phyloP scores from a whole-genome alignment of 2,797 vertebrate species.

The Hirundo rustica region DNA sequence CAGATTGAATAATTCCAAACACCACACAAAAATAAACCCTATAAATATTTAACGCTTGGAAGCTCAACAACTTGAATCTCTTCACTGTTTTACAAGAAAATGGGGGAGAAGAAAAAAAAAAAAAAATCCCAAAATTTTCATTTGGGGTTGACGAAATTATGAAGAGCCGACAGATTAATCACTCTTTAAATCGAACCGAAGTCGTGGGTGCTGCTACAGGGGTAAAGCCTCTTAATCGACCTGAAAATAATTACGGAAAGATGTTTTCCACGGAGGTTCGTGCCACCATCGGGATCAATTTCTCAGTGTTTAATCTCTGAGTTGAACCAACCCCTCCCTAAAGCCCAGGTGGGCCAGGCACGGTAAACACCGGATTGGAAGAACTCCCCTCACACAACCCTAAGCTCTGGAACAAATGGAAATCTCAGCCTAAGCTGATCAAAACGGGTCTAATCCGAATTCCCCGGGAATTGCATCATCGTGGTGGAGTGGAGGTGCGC shows the following conservation, averaged over 20 bases:
- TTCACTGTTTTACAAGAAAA: background rate
- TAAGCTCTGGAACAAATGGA: background rate
- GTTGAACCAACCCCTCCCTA: constrained; percentile 60
- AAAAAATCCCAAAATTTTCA: background rate
- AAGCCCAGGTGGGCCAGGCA: constrained; percentile 51
- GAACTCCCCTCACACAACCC: background rate
- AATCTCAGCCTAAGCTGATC: background rate
- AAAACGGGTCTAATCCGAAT: background rate
- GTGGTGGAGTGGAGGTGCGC: background rate
- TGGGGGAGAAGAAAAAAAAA: background rate
- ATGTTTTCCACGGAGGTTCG: constrained; percentile 60
- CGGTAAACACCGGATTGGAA: background rate
- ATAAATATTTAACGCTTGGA: background rate
- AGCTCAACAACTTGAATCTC: background rate
- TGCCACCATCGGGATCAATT: constrained; percentile 62
- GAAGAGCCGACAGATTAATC: background rate
- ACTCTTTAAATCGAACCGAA: constrained; percentile 15
- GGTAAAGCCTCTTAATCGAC: constrained; percentile 58
- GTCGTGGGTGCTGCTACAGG: background rate
- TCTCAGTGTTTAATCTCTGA: constrained; percentile 69
- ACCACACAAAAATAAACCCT: background rate
- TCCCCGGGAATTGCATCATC: fast-evolving
- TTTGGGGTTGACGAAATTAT: background rate
- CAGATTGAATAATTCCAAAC: background rate
- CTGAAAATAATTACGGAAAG: constrained; percentile 56